Evolutionary conservation across 53 echinoderm and acorn worm genomes (phyloP), one percentile per base, ranked within the genome.

Genomic region (Zoroaster sp.): DNA sequence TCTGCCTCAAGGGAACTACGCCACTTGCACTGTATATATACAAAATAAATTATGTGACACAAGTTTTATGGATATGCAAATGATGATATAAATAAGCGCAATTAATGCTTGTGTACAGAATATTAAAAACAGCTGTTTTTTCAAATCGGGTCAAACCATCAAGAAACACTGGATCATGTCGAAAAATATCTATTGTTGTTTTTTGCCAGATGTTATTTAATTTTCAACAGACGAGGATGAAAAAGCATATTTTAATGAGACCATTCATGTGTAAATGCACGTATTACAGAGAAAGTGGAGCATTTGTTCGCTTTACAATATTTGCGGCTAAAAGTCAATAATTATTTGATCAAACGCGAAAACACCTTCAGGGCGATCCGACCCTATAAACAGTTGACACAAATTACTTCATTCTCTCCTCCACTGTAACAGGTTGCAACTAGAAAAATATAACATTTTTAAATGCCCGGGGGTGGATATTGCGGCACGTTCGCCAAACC

Each of bases 351-450:
- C 54, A 59, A 39, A 33, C 41, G 13, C 68, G 59, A 55, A 59
- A 9, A 13, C 63, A n/a, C 55, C 55, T 28, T 0, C 9, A 59
- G 63, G 63, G 9, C 10, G 8, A 3, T 10, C 8, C 63, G 21
- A 59, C n/a, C n/a, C n/a, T n/a, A n/a, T n/a, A 59, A 59, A 59
- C 63, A 59, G 63, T 59, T 25, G 63, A 28, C 11, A 20, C 18
- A 32, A 40, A 82, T 15, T 67, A 31, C 30, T 18, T 8, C 43
- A 66, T 21, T 66, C 66, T 82, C 66, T 21, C 41, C 41, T 82
- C 82, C 43, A 68, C 67, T 53, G 82, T 40, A 82, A 82, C 66
- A 44, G 41, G 82, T 82, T 82, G 67, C 82, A 66, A 82, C 41
- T 66, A 82, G 33, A 82, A 67, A 82, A 68, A 68, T 68, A 74